Conservation (phyloP, 2,113 vertebrate species). For the Amia ocellicauda region DNA sequence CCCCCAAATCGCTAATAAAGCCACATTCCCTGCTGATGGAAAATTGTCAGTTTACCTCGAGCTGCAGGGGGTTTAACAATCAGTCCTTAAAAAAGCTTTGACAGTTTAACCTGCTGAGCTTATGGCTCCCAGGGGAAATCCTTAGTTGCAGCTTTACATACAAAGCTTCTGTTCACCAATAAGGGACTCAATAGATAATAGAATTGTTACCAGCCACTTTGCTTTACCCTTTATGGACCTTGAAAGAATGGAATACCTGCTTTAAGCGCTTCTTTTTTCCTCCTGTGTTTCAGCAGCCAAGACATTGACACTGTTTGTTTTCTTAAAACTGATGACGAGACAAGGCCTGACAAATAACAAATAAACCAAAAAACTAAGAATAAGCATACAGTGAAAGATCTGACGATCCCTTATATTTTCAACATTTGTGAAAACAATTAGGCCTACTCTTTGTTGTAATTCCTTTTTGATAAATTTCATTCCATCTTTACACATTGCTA, state of each 20-base stretch:
- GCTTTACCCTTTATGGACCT: conserved; percentile 62
- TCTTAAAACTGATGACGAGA: too few species aligned
- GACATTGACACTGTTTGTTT: too few species aligned
- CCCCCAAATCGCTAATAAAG: conserved; percentile 75
- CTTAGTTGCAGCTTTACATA: conserved; percentile 77
- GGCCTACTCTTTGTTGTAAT: too few species aligned
- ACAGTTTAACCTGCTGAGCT: conserved; percentile 87
- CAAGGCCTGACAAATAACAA: too few species aligned
- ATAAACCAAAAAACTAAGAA: too few species aligned
- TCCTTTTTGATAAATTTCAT: too few species aligned
- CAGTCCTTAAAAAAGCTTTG: conserved; percentile 86
- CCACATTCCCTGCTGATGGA: conserved; percentile 80
- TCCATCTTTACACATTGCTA: too few species aligned
- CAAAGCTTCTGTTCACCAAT: conserved; percentile 74
- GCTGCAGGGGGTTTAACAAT: conserved; percentile 77
- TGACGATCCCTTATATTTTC: too few species aligned
- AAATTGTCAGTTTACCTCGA: conserved; percentile 87
- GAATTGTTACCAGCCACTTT: conserved; percentile 71
- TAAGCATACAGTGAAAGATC: too few species aligned
- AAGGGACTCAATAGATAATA: conserved; percentile 71
- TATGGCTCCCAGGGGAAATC: conserved; percentile 77
- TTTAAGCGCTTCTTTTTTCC: conserved; percentile 39
- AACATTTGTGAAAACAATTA: too few species aligned
- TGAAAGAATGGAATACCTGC: conserved; percentile 35
- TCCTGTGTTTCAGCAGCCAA: conserved; percentile 12